Base-by-base conservation (phyloP, 2,797 vertebrate genomes). In the Odontamblyopus lacepedii region DNA sequence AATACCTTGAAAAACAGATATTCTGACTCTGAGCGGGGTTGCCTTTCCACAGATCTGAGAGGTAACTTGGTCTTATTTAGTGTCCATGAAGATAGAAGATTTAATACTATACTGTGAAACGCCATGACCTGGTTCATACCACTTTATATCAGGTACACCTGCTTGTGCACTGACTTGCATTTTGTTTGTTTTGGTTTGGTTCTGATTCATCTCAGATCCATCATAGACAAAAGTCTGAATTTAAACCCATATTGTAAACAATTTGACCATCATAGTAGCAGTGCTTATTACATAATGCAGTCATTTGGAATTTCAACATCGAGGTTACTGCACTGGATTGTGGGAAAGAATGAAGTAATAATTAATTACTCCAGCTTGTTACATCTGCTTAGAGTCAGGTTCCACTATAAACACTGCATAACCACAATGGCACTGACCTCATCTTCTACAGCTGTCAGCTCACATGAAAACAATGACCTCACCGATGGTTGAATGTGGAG, bases 391-490 rank as follows among this genome's bases (percentile, higher is more conserved):
- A 27, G 62, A 48, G 55, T 65, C 62, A 69, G 30, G 50, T 29
- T 53, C 19, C 29, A 59, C 62, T 30, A 15, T 70, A 61, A 75
- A 83, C 69, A 74, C 60, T 32, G 23, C 15, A 69, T 60, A 65
- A 73, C 68, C 19, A 19, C 61, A 71, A 51, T 44, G 62, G 29
- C 23, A 19, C 41, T 83, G 81, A 78, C 55, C 27, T 85, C 80
- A 84, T 82, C 72, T 73, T 53, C 78, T 60, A 78, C 78, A 83
- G 77, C 70, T 78, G 78, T 87, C 77, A 78, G 48, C 66, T 66
- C 62, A 76, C 30, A 67, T 78, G 76, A 84, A 85, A 89, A 84
- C 77, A 80, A 77, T 86, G 64, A 78, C 69, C 67, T 86, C 74
- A 83, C 76, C 53, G 64, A 71, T 51, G 71, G 35, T 0, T 12